Evolutionary conservation across 2,797 vertebrate species (phyloP).

Genomic region (Myiothlypis coronata): DNA sequence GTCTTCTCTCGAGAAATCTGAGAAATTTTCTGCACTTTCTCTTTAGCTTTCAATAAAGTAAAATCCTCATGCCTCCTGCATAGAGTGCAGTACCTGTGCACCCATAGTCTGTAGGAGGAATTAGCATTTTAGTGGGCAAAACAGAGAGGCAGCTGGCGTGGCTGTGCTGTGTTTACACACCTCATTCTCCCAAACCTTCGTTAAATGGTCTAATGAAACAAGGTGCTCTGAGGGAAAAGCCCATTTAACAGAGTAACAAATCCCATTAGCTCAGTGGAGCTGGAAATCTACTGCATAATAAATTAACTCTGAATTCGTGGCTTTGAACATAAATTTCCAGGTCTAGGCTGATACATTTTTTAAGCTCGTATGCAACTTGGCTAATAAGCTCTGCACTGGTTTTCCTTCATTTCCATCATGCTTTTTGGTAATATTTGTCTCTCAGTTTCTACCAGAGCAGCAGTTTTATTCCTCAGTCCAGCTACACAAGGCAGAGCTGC

Average conservation of each 20-base stretch:
- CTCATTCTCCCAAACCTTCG: background rate
- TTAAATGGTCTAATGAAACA: constrained; percentile 29
- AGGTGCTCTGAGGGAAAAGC: constrained; percentile 24
- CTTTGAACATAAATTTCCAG: constrained; percentile 5
- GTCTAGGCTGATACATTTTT: background rate
- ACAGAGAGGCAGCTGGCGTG: background rate
- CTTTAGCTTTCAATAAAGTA: background rate
- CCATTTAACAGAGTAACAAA: constrained; percentile 43
- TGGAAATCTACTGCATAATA: constrained; percentile 41
- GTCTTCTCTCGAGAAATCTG: background rate
- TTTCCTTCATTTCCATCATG: background rate
- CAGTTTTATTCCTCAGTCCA: background rate
- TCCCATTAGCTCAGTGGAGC: constrained; percentile 27
- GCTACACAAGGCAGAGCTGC: background rate
- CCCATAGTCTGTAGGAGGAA: background rate
- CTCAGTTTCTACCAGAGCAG: background rate
- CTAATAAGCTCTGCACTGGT: background rate
- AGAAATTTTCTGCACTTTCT: background rate
- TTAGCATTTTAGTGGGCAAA: background rate
- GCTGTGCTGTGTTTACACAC: constrained; percentile 13
- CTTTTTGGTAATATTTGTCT: background rate
- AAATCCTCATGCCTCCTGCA: background rate
- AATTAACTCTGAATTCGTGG: background rate
- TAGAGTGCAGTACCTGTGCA: background rate
- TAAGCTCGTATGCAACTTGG: background rate